phyloP scores from a whole-genome alignment of 2,888 invertebrate species.

The Lasioglossum leucozonium region DNA sequence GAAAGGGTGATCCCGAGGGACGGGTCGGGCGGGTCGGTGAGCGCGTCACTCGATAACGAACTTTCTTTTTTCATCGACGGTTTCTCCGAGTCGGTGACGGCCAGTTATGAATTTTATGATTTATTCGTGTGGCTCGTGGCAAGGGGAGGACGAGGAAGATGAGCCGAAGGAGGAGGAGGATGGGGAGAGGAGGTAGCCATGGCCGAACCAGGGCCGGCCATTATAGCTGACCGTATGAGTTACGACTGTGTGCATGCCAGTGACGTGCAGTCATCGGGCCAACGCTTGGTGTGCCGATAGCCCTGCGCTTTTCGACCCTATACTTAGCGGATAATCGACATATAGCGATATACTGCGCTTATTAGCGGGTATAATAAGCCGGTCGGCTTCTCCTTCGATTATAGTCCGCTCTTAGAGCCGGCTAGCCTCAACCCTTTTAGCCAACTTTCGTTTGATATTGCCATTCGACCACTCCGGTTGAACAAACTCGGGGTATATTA shows the following conservation, averaged over 20 bases:
- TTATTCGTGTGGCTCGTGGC: conserved; percentile 75
- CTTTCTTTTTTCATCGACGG: conserved; percentile 6
- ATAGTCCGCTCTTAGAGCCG: neutral
- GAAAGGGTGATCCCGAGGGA: conserved; percentile 2
- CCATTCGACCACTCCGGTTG: neutral
- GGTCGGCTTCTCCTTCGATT: conserved; percentile 56
- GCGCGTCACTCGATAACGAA: conserved; percentile 8
- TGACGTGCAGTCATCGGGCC: conserved; percentile 81
- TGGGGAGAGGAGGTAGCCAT: conserved; percentile 14
- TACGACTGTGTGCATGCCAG: conserved; percentile 78
- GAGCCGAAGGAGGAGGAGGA: neutral
- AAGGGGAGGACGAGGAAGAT: conserved; percentile 13
- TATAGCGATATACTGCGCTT: conserved; percentile 81
- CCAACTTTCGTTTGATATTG: neutral
- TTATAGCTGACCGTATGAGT: conserved; percentile 77
- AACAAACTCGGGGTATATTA: neutral
- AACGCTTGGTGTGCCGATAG: conserved; percentile 72
- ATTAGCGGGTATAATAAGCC: conserved; percentile 81
- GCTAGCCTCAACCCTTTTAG: neutral
- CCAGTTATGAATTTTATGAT: conserved; percentile 80
- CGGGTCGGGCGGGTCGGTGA: neutral
- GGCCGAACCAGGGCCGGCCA: conserved; percentile 46
- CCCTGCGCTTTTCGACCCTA: conserved; percentile 74
- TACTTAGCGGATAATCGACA: conserved; percentile 82
- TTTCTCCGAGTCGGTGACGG: conserved; percentile 34